These are phyloP conservation scores for Trachelipus rathkii DNA, from an alignment of 1,140 invertebrate species.

Conservation along the genomic window DNA sequence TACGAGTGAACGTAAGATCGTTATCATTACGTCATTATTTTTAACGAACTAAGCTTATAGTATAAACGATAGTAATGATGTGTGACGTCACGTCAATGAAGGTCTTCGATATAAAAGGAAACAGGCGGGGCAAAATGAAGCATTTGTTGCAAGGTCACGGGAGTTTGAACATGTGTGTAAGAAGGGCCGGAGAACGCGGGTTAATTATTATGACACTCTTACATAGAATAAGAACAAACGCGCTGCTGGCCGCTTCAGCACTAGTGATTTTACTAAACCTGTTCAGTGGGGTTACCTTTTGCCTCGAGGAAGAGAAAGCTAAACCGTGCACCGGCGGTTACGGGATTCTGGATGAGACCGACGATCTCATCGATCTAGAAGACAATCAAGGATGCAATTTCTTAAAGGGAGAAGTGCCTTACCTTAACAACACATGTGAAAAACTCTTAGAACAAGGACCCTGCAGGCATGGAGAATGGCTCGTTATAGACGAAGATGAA, in stretches of 20 bases:
- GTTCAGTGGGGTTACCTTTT: not conserved
- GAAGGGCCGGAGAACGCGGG: not conserved
- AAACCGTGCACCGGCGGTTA: not conserved
- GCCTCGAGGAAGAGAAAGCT: not conserved
- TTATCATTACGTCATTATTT: no score
- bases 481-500: not conserved
- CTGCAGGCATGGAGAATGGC: not conserved
- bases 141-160: slow-evolving; percentile 5
- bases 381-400: not conserved
- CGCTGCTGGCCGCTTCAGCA: not conserved
- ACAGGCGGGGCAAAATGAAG: not conserved
- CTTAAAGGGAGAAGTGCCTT: not conserved
- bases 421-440: not conserved
- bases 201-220: not conserved
- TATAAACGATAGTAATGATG: not conserved
- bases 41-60: no score
- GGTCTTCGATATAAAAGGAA: not conserved
- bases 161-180: not conserved
- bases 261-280: not conserved
- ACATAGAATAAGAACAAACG: not conserved
- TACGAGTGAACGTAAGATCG: no score
- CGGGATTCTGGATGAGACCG: not conserved
- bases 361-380: not conserved
- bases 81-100: not conserved
- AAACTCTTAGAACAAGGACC: not conserved